A percentile compares a stretch with the other conserved stretches of the same genome.
Conservation (phyloP, 2,113 vertebrate species). For the Connochaetes taurinus region DNA sequence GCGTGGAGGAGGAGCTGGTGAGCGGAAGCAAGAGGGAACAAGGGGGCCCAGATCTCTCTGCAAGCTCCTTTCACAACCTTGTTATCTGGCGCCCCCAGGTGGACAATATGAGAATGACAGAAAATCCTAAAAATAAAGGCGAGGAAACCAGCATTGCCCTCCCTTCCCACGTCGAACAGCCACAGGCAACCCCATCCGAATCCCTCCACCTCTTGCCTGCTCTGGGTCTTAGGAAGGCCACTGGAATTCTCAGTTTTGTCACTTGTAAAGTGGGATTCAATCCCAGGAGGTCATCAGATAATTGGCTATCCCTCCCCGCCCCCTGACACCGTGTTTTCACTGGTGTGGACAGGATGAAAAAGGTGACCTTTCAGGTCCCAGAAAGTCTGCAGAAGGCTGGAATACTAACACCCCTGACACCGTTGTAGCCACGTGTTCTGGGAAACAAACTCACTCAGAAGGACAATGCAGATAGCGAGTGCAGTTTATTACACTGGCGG, state of each 20-base stretch:
- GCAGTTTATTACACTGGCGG: fast-evolving
- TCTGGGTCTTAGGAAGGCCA: background rate
- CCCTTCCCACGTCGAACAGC: fast-evolving
- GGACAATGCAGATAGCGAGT: background rate
- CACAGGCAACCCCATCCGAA: fast-evolving
- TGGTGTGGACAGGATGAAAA: background rate
- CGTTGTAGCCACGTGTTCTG: background rate
- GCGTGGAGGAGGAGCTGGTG: background rate
- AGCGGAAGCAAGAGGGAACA: background rate
- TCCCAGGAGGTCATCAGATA: background rate
- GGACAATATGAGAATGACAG: background rate
- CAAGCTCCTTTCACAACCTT: background rate
- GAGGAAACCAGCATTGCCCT: fast-evolving
- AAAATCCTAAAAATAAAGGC: background rate
- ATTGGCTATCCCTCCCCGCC: background rate
- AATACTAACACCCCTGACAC: too few relatives aligned
- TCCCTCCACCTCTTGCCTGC: background rate
- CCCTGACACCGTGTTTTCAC: background rate
- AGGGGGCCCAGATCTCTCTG: fast-evolving
- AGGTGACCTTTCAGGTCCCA: background rate
- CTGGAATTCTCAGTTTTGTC: background rate
- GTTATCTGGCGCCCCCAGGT: background rate
- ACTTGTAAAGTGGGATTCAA: background rate
- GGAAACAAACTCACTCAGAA: background rate
- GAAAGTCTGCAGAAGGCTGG: background rate